Evolutionary conservation across 2,797 vertebrate genomes (phyloP), one percentile per base, ranked within the genome.

Genomic region (Mormyrops attenuatus): DNA sequence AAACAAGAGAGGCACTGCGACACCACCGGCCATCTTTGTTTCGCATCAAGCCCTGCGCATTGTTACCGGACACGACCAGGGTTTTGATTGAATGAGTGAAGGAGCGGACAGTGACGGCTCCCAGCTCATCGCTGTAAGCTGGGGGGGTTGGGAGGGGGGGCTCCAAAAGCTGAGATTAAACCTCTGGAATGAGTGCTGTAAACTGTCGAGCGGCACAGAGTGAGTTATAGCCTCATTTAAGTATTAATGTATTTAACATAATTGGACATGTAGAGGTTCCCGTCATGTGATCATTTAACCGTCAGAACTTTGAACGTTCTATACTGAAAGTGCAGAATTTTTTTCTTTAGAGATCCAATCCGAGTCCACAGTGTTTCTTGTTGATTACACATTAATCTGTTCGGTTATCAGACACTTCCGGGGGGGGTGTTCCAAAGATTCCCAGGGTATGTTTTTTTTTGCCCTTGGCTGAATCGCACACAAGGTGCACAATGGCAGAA

Each of bases 401-500:
- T 55, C 0, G 9, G 30, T 47, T 17, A 30, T 82, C 20, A n/a
- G 50, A 20, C 1, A 47, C 41, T 44, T 85, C 20, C 7, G 7
- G 17, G 69, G 49, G 52, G 3, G n/a, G 38, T 57, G 26, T 55
- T 73, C 26, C 94, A 93, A 93, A 95, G 93, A 96, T 95, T 93
- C 94, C 93, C 94, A 91, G 94, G 94, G 95, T 94, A 95, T 95
- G 95, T 95, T 95, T 95, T 69, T 20, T 55, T 60, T 95, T 94
- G 89, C 88, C 93, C 93, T 82, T 92, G 93, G 95, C 95, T 96
- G 94, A 94, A 93, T 93, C 93, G 95, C 94, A 90, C 92, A 92
- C 90, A 44, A 90, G 77, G 90, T 90, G 95, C 94, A 96, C 96
- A 96, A 96, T 96, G 93, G 95, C 93, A 98, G 96, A 98, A 97